Evolutionary conservation across 2,797 vertebrate genomes (phyloP).

Genomic region (Pseudochirops corinnae): DNA sequence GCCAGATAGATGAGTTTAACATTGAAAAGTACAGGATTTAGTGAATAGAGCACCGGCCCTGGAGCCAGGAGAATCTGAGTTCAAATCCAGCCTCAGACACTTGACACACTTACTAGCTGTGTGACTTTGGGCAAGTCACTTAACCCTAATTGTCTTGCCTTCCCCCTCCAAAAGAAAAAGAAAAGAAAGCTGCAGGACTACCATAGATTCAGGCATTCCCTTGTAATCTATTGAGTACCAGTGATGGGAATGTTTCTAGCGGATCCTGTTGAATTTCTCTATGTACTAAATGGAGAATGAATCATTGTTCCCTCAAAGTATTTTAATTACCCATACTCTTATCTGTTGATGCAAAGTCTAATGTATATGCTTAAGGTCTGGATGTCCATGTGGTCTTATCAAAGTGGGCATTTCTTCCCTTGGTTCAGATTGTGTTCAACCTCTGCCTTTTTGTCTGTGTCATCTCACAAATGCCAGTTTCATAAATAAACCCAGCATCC

Average conservation of each 20-base stretch:
- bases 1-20: not conserved
- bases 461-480: not conserved
- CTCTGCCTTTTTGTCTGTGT: not conserved
- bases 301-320: not conserved
- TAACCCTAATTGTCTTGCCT: too few species aligned
- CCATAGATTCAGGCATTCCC: not conserved
- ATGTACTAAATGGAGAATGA: not conserved
- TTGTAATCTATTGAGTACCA: not conserved
- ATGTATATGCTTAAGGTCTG: not conserved
- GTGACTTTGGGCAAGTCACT: too few species aligned
- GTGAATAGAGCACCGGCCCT: too few species aligned
- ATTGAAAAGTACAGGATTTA: not conserved
- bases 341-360: not conserved
- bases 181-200: not conserved
- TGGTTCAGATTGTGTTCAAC: not conserved
- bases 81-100: too few species aligned
- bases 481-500: not conserved
- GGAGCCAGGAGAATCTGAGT: too few species aligned
- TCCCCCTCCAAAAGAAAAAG: too few species aligned
- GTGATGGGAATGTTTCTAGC: not conserved
- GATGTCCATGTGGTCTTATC: not conserved
- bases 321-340: not conserved
- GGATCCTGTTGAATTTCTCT: not conserved
- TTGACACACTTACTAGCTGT: too few species aligned
- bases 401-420: not conserved